A percentile compares a stretch with the other conserved stretches of the same genome.
phyloP scores from a whole-genome alignment of 2,113 vertebrate genomes.

The Cololabis saira region DNA sequence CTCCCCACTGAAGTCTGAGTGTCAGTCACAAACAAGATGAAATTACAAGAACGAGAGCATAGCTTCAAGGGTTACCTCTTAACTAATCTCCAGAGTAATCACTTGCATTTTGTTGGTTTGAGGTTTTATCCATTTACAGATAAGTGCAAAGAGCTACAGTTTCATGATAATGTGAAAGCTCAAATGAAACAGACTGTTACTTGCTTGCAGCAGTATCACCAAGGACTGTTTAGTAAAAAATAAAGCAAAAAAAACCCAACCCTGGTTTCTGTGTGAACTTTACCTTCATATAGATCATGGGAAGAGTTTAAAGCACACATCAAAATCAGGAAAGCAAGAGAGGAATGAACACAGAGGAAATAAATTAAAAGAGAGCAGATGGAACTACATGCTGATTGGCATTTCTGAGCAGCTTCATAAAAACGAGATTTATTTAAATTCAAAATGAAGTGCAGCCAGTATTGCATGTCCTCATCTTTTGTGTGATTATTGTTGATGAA shows the following conservation, averaged over 20 bases:
- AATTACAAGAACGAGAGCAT: background rate
- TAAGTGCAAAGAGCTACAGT: too few species aligned
- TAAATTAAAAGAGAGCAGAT: slow-evolving; percentile 29
- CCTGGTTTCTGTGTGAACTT: slow-evolving; percentile 6
- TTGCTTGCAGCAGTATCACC: background rate
- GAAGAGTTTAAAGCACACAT: slow-evolving; percentile 23
- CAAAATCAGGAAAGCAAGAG: slow-evolving; percentile 20
- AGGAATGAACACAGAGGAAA: slow-evolving; percentile 6
- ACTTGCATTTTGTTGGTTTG: background rate
- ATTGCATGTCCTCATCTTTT: too few species aligned
- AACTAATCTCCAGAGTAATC: background rate
- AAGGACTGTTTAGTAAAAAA: slow-evolving; percentile 6
- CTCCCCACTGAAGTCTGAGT: background rate
- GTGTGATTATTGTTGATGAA: too few species aligned
- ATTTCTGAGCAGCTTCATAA: slow-evolving; percentile 24
- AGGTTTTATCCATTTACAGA: background rate
- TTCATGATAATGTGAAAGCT: background rate
- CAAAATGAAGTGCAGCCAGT: too few species aligned
- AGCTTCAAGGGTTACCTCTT: background rate
- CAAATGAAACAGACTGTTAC: background rate
- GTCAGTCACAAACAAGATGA: background rate
- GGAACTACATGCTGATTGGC: slow-evolving; percentile 27
- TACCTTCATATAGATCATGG: slow-evolving; percentile 27
- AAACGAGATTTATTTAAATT: slow-evolving; percentile 1
- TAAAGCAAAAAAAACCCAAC: too few species aligned